Base-by-base conservation (phyloP, 2,797 vertebrate species). In the Chanos chanos region DNA sequence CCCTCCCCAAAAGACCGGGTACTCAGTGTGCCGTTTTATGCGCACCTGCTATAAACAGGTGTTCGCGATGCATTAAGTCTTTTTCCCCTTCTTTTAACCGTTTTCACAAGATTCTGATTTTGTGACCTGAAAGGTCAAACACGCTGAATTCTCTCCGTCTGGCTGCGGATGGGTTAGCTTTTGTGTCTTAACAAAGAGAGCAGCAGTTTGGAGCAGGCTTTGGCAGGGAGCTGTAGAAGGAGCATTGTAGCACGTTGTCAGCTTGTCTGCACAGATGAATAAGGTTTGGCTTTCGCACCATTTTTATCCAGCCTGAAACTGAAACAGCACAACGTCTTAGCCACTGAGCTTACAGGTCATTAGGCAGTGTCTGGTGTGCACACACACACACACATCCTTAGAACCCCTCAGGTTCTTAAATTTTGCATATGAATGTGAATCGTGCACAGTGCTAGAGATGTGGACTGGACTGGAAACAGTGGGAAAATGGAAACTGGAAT, bases 121-220 rank as follows among this genome's bases (percentile, higher is more conserved):
- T 3, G n/a, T n/a, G n/a, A n/a, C n/a, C n/a, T n/a, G n/a, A n/a
- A 18, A 1, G 1, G 25, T 45, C 4, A 18, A 24, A 31, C n/a
- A n/a, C 27, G 33, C 19, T 44, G 58, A 8, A 51, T 30, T 24
- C 13, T 33, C 18, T 25, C 1, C 10, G 9, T 44, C 54, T 25
- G 36, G 33, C 44, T n/a, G 58, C 30, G 44, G 66, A 53, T 28
- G 21, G 30, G 8, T 40, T 56, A 37, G 61, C 53, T 49, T 62
- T 70, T 59, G 67, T 64, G 41, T 67, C 64, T 18, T 57, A 62
- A 67, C 55, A 61, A 74, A 49, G 37, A 27, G 47, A 71, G 41
- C 25, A 43, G 45, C 31, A 61, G 55, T 61, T 58, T 63, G 47
- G 53, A 31, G 51, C 61, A 59, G 48, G 49, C 28, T 51, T 63